Evolutionary conservation across 1,140 invertebrate genomes (phyloP), one percentile per base, ranked within the genome.

Genomic region (Cryptotermes secundus): DNA sequence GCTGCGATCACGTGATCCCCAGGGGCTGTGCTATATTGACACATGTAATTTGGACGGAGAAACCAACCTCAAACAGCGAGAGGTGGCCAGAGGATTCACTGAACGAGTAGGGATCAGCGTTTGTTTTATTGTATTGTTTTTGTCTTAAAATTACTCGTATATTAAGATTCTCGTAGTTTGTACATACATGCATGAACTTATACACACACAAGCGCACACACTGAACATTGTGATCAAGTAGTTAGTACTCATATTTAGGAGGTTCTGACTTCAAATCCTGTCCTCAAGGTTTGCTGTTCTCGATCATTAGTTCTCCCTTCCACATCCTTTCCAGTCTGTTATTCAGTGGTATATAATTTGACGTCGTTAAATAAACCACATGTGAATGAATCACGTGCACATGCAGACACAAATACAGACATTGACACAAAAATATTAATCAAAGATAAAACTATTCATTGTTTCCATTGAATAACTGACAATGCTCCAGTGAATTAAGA

Each of bases 11-110:
- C 98, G 97, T 89, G 98, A 99, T 91, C 94, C 96, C 7, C 93
- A 97, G 88, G 98, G 98, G 42, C 93, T 99, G 87, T 99, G 98
- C 89, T 99, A 99, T 90, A 95, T 99, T 88, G 94, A 99, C 90
- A 99, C 98, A 3, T 97, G 97, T 86, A 99, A 99, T 91, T 91
- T 99, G 86, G 99, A 99, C 89, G 99, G 99, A 22, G 99, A 99
- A 91, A 99, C 97, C n/a, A 99, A 99, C 92, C 91, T 99, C 80
- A 99, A 99, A 90, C 97, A 98, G 87, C 92, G 98, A 88, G 95
- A 98, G 90, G 95, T 97, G 1, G 93, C 95, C 24, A 90, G 92
- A 82, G 95, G 94, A 34, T 94, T 94, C 87, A 90, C 90, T 80
- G 91, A 93, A 84, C 59, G 59, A n/a, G 59, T 65, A 65, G n/a